phyloP scores from a whole-genome alignment of 1,140 invertebrate genomes.

The Yoshiicerus persimilis region DNA sequence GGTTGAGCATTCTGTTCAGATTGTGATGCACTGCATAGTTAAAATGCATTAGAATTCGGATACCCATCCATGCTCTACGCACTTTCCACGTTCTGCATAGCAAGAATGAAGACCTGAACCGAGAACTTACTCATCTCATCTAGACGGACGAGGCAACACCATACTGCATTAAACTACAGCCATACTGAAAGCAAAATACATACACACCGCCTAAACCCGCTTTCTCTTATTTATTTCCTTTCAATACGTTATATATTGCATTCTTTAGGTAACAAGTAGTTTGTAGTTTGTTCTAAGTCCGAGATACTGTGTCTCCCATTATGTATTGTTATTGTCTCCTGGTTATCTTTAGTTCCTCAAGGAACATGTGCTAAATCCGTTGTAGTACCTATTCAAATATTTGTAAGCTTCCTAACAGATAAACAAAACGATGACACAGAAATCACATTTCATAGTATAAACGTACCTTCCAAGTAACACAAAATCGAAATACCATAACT shows the following conservation, averaged over 20 bases:
- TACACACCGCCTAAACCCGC: background rate
- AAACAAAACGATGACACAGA: background rate
- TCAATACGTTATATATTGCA: background rate
- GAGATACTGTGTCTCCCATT: background rate
- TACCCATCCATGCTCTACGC: background rate
- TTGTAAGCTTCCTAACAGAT: background rate
- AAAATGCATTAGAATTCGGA: background rate
- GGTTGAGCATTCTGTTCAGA: background rate
- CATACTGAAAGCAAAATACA: no score
- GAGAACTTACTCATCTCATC: background rate
- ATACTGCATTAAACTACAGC: no score
- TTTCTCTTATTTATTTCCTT: background rate
- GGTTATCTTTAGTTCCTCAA: background rate
- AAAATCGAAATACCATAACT: no score
- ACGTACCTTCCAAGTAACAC: no score
- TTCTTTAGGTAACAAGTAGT: background rate
- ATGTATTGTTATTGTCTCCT: background rate
- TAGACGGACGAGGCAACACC: background rate
- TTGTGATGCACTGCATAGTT: background rate
- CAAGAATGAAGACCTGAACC: background rate
- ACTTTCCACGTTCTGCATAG: background rate
- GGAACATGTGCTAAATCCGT: background rate
- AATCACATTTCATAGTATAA: no score
- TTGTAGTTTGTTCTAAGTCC: background rate
- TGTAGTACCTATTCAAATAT: background rate